phyloP scores from a whole-genome alignment of 1,140 invertebrate genomes.

The Metopolophium dirhodum region DNA sequence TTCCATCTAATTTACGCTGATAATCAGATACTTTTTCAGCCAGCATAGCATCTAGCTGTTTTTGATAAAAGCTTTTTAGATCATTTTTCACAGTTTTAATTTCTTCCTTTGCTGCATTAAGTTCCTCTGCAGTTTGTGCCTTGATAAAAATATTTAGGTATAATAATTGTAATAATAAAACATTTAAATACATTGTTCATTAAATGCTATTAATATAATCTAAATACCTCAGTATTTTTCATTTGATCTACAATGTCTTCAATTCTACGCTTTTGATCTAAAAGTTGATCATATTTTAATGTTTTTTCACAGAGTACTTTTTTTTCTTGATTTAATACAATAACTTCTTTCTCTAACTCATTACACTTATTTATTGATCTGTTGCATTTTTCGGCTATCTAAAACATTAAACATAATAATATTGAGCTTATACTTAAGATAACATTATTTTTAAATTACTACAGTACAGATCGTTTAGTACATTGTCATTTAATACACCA shows the following conservation, averaged over 20 bases:
- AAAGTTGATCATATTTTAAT: slow-evolving; percentile 49
- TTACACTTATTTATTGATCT: slow-evolving; percentile 33
- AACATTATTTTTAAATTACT: neutral
- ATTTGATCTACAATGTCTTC: slow-evolving; percentile 48
- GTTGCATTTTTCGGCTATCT: slow-evolving; percentile 20
- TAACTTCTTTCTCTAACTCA: slow-evolving; percentile 45
- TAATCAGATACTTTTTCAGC: slow-evolving; percentile 48
- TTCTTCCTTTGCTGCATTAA: slow-evolving; percentile 45
- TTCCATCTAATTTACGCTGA: slow-evolving; percentile 50
- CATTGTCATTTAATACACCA: neutral
- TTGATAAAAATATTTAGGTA: neutral
- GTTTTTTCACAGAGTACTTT: slow-evolving; percentile 25
- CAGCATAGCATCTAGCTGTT: slow-evolving; percentile 52
- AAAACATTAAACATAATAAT: neutral
- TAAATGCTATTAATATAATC: too few species aligned
- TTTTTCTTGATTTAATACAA: slow-evolving; percentile 39
- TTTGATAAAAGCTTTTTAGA: slow-evolving; percentile 47
- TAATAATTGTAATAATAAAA: neutral
- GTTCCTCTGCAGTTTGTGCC: slow-evolving; percentile 23
- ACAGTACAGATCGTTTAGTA: neutral
- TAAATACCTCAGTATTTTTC: slow-evolving; percentile 40
- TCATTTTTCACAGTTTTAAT: slow-evolving; percentile 50
- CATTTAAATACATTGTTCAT: neutral
- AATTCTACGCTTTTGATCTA: slow-evolving; percentile 54
- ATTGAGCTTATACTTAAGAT: neutral